A percentile compares a stretch with the other conserved stretches of the same genome.
Conservation (phyloP, 1,140 invertebrate species). For the Solenopsis fugax region DNA sequence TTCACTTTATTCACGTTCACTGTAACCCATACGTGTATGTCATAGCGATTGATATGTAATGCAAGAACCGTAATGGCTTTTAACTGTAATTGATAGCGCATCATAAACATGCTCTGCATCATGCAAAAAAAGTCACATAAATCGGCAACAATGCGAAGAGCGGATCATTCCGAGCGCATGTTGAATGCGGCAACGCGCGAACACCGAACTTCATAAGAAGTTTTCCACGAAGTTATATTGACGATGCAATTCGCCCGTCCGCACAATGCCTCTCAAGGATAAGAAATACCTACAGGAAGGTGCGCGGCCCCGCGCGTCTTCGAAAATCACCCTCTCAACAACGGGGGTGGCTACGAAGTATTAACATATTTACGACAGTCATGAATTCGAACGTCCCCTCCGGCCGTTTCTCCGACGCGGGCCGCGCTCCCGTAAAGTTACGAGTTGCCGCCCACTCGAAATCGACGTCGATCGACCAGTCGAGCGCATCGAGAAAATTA, state of each 20-base stretch:
- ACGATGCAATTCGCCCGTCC: constrained; percentile 64
- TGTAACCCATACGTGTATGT: neutral
- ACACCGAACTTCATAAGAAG: constrained; percentile 66
- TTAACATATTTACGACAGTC: constrained; percentile 77
- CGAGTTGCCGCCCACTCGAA: constrained; percentile 57
- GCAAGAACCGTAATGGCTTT: constrained; percentile 29
- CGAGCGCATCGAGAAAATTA: constrained; percentile 71
- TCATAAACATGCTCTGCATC: constrained; percentile 8
- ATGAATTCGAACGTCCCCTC: constrained; percentile 68
- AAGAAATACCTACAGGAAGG: constrained; percentile 64
- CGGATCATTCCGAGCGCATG: constrained; percentile 2
- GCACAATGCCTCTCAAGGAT: constrained; percentile 62
- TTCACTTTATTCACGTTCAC: constrained; percentile 16
- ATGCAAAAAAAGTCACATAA: constrained; percentile 29
- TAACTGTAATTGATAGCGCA: constrained; percentile 30
- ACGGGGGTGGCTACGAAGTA: constrained; percentile 67
- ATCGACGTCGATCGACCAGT: constrained; percentile 68
- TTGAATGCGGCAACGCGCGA: constrained; percentile 71
- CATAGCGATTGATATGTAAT: constrained; percentile 2
- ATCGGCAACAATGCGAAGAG: constrained; percentile 36
- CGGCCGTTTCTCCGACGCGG: constrained; percentile 3
- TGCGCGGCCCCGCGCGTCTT: constrained; percentile 37
- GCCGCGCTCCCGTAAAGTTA: constrained; percentile 40
- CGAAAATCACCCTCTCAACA: constrained; percentile 64
- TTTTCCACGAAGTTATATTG: constrained; percentile 65